A percentile compares a stretch with the other conserved stretches of the same genome.
Evolutionary conservation across 23 tunicate genomes (phyloP).

Genomic region (Clavelina lepadiformis): DNA sequence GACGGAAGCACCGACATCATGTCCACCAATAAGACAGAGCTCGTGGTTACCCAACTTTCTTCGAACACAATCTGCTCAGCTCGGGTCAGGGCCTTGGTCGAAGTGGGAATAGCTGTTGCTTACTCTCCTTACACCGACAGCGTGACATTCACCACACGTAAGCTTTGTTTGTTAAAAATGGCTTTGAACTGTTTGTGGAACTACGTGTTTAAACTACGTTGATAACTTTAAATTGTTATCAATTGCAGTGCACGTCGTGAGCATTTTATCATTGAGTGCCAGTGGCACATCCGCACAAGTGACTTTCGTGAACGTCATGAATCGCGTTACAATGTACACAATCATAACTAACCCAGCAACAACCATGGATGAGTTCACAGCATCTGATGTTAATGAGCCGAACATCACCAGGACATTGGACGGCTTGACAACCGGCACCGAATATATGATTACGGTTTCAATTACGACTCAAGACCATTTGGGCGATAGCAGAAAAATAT

Average conservation of each 20-base stretch:
- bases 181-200: too few relatives aligned
- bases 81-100: constrained; percentile 9
- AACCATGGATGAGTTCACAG: background rate
- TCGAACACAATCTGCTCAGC: constrained; percentile 24
- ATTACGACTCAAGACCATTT: background rate
- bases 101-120: background rate
- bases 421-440: background rate
- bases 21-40: background rate
- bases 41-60: background rate
- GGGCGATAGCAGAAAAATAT: background rate
- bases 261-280: too few relatives aligned
- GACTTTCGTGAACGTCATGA: too few relatives aligned
- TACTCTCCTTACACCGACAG: constrained; percentile 3
- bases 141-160: constrained; percentile 6
- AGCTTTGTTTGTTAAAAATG: too few relatives aligned
- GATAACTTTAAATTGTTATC: too few relatives aligned
- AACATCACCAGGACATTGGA: background rate
- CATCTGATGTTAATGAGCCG: background rate
- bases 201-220: too few relatives aligned
- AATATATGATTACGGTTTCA: background rate
- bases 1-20: background rate
- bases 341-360: background rate
- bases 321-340: too few relatives aligned
- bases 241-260: too few relatives aligned
- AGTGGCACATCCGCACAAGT: too few relatives aligned